A percentile compares a stretch with the other conserved stretches of the same genome.
Conservation (phyloP, 2,797 vertebrate species). For the Sebastiscus tertius region DNA sequence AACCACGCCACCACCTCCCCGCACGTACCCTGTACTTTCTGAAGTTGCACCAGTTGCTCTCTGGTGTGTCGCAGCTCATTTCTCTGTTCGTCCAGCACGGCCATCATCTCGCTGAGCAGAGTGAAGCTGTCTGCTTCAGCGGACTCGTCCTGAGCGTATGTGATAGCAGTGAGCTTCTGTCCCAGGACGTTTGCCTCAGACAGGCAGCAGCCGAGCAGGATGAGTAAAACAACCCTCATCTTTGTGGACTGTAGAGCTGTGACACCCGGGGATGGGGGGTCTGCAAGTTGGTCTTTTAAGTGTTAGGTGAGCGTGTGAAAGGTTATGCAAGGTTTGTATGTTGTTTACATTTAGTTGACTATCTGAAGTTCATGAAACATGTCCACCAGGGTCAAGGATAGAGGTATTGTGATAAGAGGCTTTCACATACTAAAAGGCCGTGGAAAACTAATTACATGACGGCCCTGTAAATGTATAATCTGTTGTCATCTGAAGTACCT, state of each 20-base stretch:
- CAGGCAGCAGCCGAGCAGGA: constrained; percentile 46
- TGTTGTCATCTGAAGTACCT: background rate
- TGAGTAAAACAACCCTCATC: constrained; percentile 30
- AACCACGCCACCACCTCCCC: background rate
- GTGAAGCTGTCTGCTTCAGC: constrained; percentile 17
- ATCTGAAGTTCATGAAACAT: constrained; percentile 5
- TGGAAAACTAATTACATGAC: background rate
- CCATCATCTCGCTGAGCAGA: constrained; percentile 37
- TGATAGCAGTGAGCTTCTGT: constrained; percentile 27
- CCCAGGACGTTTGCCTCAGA: constrained; percentile 36
- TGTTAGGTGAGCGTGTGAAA: constrained; percentile 14
- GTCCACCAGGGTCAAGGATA: constrained; percentile 20
- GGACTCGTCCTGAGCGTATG: constrained; percentile 15
- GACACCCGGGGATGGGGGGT: background rate
- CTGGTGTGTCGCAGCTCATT: constrained; percentile 39
- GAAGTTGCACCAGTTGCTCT: constrained; percentile 31
- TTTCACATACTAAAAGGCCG: background rate
- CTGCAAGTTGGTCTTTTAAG: constrained; percentile 18
- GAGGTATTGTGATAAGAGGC: constrained; percentile 13
- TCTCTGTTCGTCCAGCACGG: constrained; percentile 35
- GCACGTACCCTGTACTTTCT: background rate
- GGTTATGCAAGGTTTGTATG: constrained; percentile 39
- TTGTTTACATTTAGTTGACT: constrained; percentile 16
- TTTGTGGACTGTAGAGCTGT: background rate
- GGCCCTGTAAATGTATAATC: background rate